These are phyloP conservation scores for Decapterus maruadsi DNA, from an alignment of 2,797 vertebrate genomes.

Conservation along the genomic window DNA sequence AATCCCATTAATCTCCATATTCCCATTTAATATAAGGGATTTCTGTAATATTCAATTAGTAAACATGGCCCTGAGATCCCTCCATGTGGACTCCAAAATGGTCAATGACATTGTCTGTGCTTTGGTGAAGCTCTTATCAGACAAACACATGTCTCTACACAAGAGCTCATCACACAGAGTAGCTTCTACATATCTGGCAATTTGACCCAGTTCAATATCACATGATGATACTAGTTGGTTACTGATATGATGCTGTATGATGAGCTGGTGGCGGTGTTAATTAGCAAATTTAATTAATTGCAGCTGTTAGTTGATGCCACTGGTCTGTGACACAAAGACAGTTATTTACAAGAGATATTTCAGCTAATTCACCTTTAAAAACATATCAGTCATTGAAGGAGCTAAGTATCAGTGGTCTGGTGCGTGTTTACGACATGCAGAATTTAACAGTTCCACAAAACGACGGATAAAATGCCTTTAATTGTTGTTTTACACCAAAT, in stretches of 20 bases:
- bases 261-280: too few species aligned
- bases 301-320: neutral
- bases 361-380: neutral
- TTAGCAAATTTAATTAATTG: neutral
- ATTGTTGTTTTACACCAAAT: neutral
- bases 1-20: neutral
- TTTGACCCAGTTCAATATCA: neutral
- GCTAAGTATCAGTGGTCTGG: fast-evolving
- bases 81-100: neutral
- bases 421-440: neutral
- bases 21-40: neutral
- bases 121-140: neutral
- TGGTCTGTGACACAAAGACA: neutral
- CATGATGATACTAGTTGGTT: too few species aligned
- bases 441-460: neutral
- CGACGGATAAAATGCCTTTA: neutral
- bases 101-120: neutral
- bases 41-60: neutral
- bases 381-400: neutral
- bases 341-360: neutral
- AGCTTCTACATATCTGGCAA: neutral
- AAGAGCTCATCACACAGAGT: neutral
- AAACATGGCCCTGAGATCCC: neutral
- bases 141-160: neutral
- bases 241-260: too few species aligned